Base-by-base conservation (phyloP, 2,888 invertebrate species). In the Lithodes maja region DNA sequence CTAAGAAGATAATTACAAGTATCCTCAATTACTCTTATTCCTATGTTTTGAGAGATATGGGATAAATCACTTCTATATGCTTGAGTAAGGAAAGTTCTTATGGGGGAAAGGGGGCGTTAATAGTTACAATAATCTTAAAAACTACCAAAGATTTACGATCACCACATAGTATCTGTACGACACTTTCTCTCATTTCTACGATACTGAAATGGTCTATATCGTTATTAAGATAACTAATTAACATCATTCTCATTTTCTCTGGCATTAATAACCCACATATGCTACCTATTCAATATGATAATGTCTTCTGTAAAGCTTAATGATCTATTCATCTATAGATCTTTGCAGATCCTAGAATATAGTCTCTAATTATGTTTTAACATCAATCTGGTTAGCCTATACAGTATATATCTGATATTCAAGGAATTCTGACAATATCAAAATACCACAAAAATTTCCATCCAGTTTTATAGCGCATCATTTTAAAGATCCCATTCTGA, bases 101-200 rank as follows among this genome's bases (percentile, higher is more conserved):
- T n/a, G 17, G 81, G 81, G 9, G 55, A 80, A n/a, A 17, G 69
- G 69, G 69, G 69, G 82, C 17, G 71, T 71, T 71, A 71, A 71
- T 5, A 61, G 15, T 71, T 71, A 71, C 71, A 17, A 71, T 71
- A 71, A 71, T 71, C 71, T 71, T 71, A 71, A 71, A 71, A n/a
- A 71, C 71, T 71, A 71, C 71, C 71, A 71, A 71, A 71, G 71
- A n/a, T n/a, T 71, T 71, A 71, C 71, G 71, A 71, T 71, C 71
- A 71, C 71, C 71, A 71, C 12, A 17, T 17, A 71, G 15, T 71
- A n/a, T 12, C 71, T 17, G 12, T 71, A 71, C 71, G 17, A 71
- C 71, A 71, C 71, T 17, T 61, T 61, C 68, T 61, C 68, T 61
- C 71, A n/a, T 17, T 71, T 71, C 71, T n/a, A n/a, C 17, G 71